Percentiles rank a stretch among this genome's conserved stretches.
These are phyloP conservation scores for Furnarius figulus DNA, from an alignment of 2,113 vertebrate species.

Conservation along the genomic window DNA sequence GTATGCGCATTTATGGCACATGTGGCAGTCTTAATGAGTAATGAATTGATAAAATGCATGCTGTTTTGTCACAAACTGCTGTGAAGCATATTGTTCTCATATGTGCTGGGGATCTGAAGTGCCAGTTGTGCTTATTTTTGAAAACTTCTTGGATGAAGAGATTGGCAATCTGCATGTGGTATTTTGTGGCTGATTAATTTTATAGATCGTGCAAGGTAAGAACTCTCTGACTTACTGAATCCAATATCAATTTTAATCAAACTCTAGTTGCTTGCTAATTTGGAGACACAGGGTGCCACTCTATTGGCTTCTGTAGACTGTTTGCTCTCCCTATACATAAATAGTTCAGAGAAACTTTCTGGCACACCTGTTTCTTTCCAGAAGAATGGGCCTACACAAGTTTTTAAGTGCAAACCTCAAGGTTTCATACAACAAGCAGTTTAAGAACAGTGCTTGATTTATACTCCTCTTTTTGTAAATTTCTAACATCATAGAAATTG, in stretches of 20 bases:
- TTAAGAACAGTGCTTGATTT: background rate
- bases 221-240: background rate
- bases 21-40: background rate
- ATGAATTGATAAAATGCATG: background rate
- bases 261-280: background rate
- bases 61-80: background rate
- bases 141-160: background rate
- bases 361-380: background rate
- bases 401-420: background rate
- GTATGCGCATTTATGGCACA: background rate
- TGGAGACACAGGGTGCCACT: background rate
- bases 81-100: background rate
- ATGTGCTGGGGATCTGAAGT: background rate
- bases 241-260: slow-evolving; percentile 42
- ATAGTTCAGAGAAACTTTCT: background rate
- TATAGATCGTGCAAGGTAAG: slow-evolving; percentile 6
- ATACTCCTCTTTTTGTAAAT: background rate
- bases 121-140: background rate
- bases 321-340: background rate
- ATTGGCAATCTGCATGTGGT: background rate
- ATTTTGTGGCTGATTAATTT: slow-evolving; percentile 29
- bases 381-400: background rate
- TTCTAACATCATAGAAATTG: background rate
- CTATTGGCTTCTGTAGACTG: background rate
- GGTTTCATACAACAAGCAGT: background rate